phyloP scores from a whole-genome alignment of 2,113 vertebrate species.

The Tragulus kanchil region DNA sequence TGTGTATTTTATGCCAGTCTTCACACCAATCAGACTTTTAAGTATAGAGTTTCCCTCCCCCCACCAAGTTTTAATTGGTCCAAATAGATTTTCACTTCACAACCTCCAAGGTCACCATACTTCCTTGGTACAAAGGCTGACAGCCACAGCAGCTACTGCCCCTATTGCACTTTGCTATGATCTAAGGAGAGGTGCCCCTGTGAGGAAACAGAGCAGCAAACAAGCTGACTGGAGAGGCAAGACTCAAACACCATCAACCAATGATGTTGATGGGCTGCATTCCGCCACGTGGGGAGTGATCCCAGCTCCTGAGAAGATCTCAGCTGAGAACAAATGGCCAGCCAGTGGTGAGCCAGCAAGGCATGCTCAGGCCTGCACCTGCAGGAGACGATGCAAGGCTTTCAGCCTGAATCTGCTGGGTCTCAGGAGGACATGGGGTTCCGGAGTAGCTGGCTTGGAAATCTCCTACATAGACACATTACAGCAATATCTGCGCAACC shows the following conservation, averaged over 20 bases:
- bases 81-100: background rate
- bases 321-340: constrained; percentile 55
- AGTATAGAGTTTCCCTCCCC: background rate
- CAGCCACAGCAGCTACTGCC: background rate
- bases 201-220: background rate
- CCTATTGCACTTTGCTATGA: background rate
- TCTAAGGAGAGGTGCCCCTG: background rate
- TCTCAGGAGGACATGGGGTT: background rate
- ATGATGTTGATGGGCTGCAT: background rate
- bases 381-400: fast-evolving
- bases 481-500: background rate
- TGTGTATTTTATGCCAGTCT: background rate
- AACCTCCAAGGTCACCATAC: background rate
- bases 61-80: background rate
- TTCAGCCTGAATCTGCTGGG: background rate
- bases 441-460: background rate
- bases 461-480: background rate
- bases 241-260: background rate
- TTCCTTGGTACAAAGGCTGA: background rate
- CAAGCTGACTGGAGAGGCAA: background rate
- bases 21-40: background rate
- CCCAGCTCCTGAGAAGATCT: background rate
- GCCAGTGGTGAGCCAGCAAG: fast-evolving
- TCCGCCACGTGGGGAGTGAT: fast-evolving
- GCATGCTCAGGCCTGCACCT: background rate